Base-by-base conservation (phyloP, 2,797 vertebrate genomes). In the Cephalopachus bancanus region DNA sequence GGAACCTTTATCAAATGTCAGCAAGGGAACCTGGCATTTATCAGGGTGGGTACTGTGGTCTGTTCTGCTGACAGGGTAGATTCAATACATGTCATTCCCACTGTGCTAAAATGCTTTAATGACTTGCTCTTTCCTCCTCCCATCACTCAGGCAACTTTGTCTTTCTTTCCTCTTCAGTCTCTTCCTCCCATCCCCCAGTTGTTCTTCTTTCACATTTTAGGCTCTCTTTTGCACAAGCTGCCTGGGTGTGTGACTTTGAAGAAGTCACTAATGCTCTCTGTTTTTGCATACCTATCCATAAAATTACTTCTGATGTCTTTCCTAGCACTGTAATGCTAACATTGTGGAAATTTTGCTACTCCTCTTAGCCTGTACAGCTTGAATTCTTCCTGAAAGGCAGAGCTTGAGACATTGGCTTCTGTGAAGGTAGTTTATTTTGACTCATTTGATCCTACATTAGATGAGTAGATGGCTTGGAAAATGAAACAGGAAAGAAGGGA, bases 1-100 rank as follows among this genome's bases (percentile, higher is more conserved):
- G 93, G 96, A 98, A 98, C 97, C 98, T 98, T 99, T 98, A 97
- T 98, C 97, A 97, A 97, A 98, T 98, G 98, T 98, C 98, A 98
- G 97, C 93, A 79, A 80, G 97, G 97, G 96, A 97, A 97, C 88
- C 97, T 98, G 98, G 98, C 98, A 98, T 98, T 98, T 98, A 97
- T 98, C 98, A 98, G 89, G 0, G 22, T n/a, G 91, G 95, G 97
- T 60, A 88, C 96, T 84, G 0, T 0, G 4, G 89, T 96, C 96
- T 92, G 95, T 94, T 78, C 92, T 92, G 79, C 96, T 98, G 98
- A 97, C 97, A 98, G 95, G 65, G 65, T 37, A 53, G 93, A 97
- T 97, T 97, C 97, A 97, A 96, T 97, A 92, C 92, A 80, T 15
- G 22, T 97, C 98, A 97, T 97, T 88, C 75, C 93, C 15, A 26